phyloP scores from a whole-genome alignment of 2,888 invertebrate species.

The Drosophila algonquin region DNA sequence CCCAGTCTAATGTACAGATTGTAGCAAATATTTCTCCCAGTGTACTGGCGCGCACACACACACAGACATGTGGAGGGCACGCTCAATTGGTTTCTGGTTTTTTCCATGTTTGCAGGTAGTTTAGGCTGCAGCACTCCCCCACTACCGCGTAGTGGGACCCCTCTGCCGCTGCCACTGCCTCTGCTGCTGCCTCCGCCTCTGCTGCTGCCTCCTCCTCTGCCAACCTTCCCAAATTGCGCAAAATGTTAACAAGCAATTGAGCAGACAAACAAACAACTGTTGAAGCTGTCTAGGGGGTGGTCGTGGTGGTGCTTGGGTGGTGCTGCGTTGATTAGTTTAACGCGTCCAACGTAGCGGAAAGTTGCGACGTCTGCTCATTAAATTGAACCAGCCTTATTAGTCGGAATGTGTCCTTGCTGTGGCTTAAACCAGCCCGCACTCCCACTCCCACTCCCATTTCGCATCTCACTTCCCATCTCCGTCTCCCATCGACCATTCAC shows the following conservation, averaged over 20 bases:
- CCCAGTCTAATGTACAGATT: too few relatives aligned
- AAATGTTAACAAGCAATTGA: slow-evolving; percentile 79
- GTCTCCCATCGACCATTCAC: too few relatives aligned
- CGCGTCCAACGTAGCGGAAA: slow-evolving; percentile 75
- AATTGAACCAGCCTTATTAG: slow-evolving; percentile 76
- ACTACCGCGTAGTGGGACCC: neutral
- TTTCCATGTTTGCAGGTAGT: slow-evolving; percentile 76
- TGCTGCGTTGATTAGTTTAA: slow-evolving; percentile 73
- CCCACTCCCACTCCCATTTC: slow-evolving; percentile 4
- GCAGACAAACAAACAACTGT: slow-evolving; percentile 78
- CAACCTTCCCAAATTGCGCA: slow-evolving; percentile 69
- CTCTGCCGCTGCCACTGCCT: neutral
- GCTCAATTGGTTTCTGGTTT: slow-evolving; percentile 76
- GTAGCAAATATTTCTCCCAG: neutral
- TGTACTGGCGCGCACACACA: slow-evolving; percentile 12
- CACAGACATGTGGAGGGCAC: slow-evolving; percentile 25
- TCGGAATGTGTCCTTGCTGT: slow-evolving; percentile 57
- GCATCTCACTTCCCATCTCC: slow-evolving; percentile 8
- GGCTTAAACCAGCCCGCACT: neutral
- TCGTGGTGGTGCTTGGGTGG: neutral
- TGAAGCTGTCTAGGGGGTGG: slow-evolving; percentile 11
- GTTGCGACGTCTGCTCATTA: slow-evolving; percentile 74
- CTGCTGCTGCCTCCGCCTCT: neutral
- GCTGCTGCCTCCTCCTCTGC: neutral
- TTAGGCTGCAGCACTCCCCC: slow-evolving; percentile 39